Evolutionary conservation across 2,113 vertebrate species (phyloP).

Genomic region (Limanda limanda): DNA sequence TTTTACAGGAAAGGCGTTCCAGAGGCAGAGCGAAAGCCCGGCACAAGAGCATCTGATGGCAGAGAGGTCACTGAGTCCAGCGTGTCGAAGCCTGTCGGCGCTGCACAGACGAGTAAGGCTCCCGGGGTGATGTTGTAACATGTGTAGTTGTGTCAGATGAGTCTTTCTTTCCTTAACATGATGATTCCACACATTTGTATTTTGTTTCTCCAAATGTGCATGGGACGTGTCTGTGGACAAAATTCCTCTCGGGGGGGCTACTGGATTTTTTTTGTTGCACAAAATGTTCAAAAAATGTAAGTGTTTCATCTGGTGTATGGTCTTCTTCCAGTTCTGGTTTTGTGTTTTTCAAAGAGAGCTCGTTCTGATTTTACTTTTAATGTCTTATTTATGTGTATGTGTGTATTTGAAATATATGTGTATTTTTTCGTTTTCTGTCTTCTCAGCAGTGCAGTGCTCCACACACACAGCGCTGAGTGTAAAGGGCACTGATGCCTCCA

Average conservation of each 20-base stretch:
- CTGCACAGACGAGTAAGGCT: slow-evolving; percentile 43
- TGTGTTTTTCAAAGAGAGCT: not conserved
- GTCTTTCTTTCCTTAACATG: not conserved
- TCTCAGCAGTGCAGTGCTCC: slow-evolving; percentile 5
- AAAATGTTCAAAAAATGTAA: slow-evolving; percentile 8
- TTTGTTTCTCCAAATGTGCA: not conserved
- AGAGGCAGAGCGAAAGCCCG: slow-evolving; percentile 4
- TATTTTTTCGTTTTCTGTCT: not conserved
- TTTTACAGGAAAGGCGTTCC: slow-evolving; percentile 49
- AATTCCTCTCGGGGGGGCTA: not conserved
- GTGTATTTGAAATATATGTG: not conserved
- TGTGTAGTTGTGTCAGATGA: not conserved
- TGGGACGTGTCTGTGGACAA: not conserved
- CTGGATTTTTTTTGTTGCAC: not conserved
- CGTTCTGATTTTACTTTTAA: not conserved
- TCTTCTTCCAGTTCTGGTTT: not conserved
- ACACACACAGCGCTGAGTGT: not conserved
- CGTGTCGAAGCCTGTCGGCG: not conserved
- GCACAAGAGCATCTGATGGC: not conserved
- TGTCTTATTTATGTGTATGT: not conserved
- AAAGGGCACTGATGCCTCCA: slow-evolving; percentile 16
- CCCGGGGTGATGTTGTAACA: not conserved
- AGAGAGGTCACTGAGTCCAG: not conserved
- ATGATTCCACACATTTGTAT: not conserved
- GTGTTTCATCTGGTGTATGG: not conserved